A percentile compares a stretch with the other conserved stretches of the same genome.
Conservation (phyloP, 92 coral and sea anemone species). For the Heteractis magnifica region DNA sequence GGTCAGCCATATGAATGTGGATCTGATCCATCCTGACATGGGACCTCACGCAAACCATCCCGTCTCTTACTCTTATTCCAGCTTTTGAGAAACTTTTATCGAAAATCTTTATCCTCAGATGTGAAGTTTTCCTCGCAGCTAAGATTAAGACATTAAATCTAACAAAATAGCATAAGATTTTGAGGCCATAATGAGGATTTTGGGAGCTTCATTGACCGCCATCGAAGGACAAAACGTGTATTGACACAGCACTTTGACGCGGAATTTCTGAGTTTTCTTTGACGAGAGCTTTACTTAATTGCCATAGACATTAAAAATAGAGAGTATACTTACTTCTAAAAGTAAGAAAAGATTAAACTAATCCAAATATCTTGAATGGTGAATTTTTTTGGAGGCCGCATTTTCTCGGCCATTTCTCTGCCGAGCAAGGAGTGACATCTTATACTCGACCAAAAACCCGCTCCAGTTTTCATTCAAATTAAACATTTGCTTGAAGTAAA, state of each 20-base stretch:
- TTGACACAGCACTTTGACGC: constrained; percentile 36
- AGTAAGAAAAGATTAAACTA: not conserved
- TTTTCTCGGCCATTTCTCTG: constrained; percentile 13
- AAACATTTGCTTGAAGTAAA: constrained; percentile 39
- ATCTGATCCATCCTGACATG: not conserved
- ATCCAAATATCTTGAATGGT: constrained; percentile 1
- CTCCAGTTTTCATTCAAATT: constrained; percentile 4
- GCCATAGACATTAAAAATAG: constrained; percentile 3
- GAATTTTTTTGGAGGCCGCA: constrained; percentile 12
- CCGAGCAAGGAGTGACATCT: constrained; percentile 12
- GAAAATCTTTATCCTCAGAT: constrained; percentile 18
- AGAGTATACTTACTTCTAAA: not conserved
- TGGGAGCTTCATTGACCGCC: constrained; percentile 15
- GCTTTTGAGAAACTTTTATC: not conserved
- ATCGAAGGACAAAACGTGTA: constrained; percentile 17
- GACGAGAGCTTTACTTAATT: not conserved
- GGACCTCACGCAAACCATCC: not conserved
- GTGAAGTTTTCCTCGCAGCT: constrained; percentile 11
- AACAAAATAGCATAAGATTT: constrained; percentile 10
- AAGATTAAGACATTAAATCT: constrained; percentile 19
- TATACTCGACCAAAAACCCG: not conserved
- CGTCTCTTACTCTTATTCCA: not conserved
- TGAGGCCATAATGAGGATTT: constrained; percentile 9
- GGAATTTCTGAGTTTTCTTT: constrained; percentile 18
- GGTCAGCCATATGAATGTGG: not conserved